Conservation (phyloP, 2,113 vertebrate species). For the Symphodus melops region DNA sequence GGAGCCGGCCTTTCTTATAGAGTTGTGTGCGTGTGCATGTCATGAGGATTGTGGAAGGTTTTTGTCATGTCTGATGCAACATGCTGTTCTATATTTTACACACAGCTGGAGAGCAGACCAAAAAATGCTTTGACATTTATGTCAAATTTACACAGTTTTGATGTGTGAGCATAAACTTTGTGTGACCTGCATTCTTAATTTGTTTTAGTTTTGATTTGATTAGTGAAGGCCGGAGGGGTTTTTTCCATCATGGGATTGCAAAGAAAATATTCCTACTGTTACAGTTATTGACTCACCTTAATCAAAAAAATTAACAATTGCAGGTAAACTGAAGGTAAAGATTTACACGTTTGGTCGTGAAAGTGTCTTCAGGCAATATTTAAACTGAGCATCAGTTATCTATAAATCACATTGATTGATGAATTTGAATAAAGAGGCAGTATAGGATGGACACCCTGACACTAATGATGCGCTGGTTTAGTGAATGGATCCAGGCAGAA, state of each 20-base stretch:
- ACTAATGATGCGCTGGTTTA: slow-evolving; percentile 43
- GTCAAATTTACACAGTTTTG: slow-evolving; percentile 35
- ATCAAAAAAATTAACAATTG: slow-evolving; percentile 13
- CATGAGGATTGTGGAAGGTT: slow-evolving; percentile 42
- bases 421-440: slow-evolving; percentile 12
- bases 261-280: not conserved
- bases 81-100: slow-evolving; percentile 45
- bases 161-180: slow-evolving; percentile 35
- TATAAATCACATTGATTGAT: not conserved
- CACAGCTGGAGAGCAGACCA: slow-evolving; percentile 16
- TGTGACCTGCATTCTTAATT: slow-evolving; percentile 32
- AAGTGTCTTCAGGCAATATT: not conserved
- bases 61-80: slow-evolving; percentile 66
- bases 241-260: slow-evolving; percentile 17
- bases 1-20: slow-evolving; percentile 24
- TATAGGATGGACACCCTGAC: slow-evolving; percentile 27
- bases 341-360: slow-evolving; percentile 2
- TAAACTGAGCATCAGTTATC: slow-evolving; percentile 7
- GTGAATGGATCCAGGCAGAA: slow-evolving; percentile 52
- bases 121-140: slow-evolving; percentile 31
- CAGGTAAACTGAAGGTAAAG: not conserved
- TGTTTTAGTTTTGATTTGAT: slow-evolving; percentile 29
- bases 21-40: slow-evolving; percentile 41
- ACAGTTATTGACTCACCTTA: not conserved
- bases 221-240: not conserved